Base-by-base conservation (phyloP, 1,140 invertebrate species). In the Diuraphis noxia region DNA sequence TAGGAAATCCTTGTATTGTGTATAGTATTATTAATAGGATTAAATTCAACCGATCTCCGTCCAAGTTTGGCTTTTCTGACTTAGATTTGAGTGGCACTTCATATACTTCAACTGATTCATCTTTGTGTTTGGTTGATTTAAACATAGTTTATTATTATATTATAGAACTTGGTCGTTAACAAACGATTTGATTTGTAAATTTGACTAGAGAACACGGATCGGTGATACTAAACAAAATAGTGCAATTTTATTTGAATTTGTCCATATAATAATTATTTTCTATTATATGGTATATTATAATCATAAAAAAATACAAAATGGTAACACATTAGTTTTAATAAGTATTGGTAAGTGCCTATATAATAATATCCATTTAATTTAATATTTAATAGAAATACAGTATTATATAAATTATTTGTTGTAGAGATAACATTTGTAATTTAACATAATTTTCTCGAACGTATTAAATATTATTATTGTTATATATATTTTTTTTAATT, bases 1-100 rank as follows among this genome's bases (percentile, higher is more conserved):
- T 94, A 6, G 99, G 99, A 94, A 99, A 98, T 3, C 98, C 99
- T 95, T 99, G 98, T 10, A 99, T 94, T 56, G 98, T 95, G 93
- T 99, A 99, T 4, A 99, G 95, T 93, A 99, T 98, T 92, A 99
- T 95, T 79, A 99, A 94, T 72, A 99, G 95, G 8, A 96, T 95
- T 93, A 99, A 98, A 93, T 97, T 97, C 79, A 94, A 93, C 93
- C 95, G 95, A 94, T 97, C 97, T 91, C 77, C 89, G 46, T 91
- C 46, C 40, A 81, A 19, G 9, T 46, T 81, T 52, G 89, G 46
- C 82, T 91, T 91, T 38, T 81, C 36, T 40, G 34, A 25, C 23
- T 25, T 81, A 38, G 34, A 38, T 81, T 38, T 38, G 79, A 81
- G 21, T 38, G 36, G 4, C 40, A 72, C 56, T 34, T 17, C n/a